Evolutionary conservation across 2,888 invertebrate genomes (phyloP), one percentile per base, ranked within the genome.

Genomic region (Polydrusus cervinus): DNA sequence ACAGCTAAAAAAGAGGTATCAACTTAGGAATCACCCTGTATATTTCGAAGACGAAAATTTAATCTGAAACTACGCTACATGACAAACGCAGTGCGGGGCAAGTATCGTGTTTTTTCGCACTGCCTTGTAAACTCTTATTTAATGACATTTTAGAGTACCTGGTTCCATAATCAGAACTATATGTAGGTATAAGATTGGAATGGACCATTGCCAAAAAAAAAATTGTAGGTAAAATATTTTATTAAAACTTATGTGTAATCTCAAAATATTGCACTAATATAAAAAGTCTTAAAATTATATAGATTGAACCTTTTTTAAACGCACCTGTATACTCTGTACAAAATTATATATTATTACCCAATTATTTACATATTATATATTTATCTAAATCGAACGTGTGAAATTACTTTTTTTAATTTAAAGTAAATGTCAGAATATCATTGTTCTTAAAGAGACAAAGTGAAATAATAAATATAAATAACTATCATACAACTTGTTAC

Each of bases 381-480:
- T 16, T 47, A 16, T 6, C 47, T n/a, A 43, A n/a, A 43, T 34
- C 34, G 34, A 8, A 7, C 34, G 34, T 34, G 10, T 34, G 5
- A 34, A 16, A 47, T 47, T 47, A 16, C 3, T 9, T 43, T 14
- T 45, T 45, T 13, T 45, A 18, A 13, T 57, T 57, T 14, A 3
- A 9, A 34, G 8, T 30, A 55, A 57, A 34, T 34, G 30, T 60
- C 14, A 38, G 38, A 60, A 60, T 60, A 60, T 60, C 57, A 60
- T 60, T 6, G 57, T 38, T 9, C 16, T 30, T 60, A 60, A 11
- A 38, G 14, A 16, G 20, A 34, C 10, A 10, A 55, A 30, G 25
- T 34, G 34, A 55, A 55, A 34, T 55, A 60, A 60, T 60, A 60
- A 60, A 60, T 38, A 60, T 38, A 60, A 60, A 60, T 18, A 38